Evolutionary conservation across 2,113 vertebrate species (phyloP), one percentile per base, ranked within the genome.

Genomic region (Morone chrysops): DNA sequence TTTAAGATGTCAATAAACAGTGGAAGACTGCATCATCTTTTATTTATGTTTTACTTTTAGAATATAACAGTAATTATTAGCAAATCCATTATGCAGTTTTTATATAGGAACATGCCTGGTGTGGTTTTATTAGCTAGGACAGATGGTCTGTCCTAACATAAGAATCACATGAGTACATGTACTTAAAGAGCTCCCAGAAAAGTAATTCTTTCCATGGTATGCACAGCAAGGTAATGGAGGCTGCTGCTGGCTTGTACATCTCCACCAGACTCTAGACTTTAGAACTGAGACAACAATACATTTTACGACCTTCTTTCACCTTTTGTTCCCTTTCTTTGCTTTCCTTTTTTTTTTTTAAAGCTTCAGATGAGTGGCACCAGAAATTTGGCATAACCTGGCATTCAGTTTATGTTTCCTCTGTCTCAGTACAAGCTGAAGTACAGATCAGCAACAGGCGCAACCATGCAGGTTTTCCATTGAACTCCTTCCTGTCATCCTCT

Each of bases 191-290:
- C 57, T 75, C 45, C 41, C 85, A 73, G 53, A 81, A 78, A 66
- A 84, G 79, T 72, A 31, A 84, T 89, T 75, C 6, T 85, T 72
- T 70, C 68, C 70, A 17, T 60, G 53, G n/a, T 75, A 68, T 65
- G 54, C 38, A 65, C 50, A 76, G 76, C 70, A 36, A n/a, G 74
- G 57, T 74, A 66, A 77, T 56, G 72, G 54, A 51, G 22, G 45
- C 54, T 20, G 62, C 59, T 63, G 62, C 70, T 79, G 51, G 31
- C 56, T 79, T 50, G 20, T 6, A 66, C 18, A 22, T 68, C 17
- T 48, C 61, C 47, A 60, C 60, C 47, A 80, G 61, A 59, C 47
- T 63, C 50, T 83, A n/a, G 65, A 70, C 62, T 86, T 62, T 60
- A 57, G 6, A 6, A 66, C 70, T 59, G 53, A 71, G 54, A 78